Base-by-base conservation (phyloP, 1,140 invertebrate species). In the Psix sp. region DNA sequence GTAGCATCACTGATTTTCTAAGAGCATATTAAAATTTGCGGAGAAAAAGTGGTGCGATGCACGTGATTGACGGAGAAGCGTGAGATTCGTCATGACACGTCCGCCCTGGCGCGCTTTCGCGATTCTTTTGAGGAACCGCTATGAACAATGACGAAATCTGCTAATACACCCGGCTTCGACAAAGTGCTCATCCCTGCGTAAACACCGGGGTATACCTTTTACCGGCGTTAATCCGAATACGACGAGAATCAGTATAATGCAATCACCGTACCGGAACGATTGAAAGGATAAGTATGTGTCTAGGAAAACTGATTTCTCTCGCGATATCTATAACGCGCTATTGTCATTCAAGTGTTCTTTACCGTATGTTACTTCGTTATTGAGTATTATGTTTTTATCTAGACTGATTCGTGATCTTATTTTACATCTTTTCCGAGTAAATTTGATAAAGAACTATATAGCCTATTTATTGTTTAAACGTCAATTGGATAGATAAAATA, bases 291-390 rank as follows among this genome's bases (percentile, higher is more conserved):
- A 46, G 54, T 42, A 60, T 39, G 46, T 46, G 57, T 60, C 46
- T 39, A 65, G 48, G 68, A 65, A 74, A 68, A 63, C 73, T 75
- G 73, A 79, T 79, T 77, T 70, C 72, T 66, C 57, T 52, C 70
- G 57, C 68, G 77, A 79, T 79, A 77, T 68, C 49, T 62, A n/a
- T n/a, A n/a, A 29, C 51, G 15, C 24, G 26, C 40, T 38, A 79
- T 77, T 77, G 77, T 79, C 21, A 43, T 51, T 77, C 73, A 65
- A 77, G 77, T 77, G 72, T 45, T 73, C 70, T 74, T 66, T 57
- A 57, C 76, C 77, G 74, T 80, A 77, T 80, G 80, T 80, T 78
- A 71, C 72, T 78, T 70, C 9, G 21, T 63, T n/a, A n/a, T n/a
- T n/a, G n/a, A n/a, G n/a, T n/a, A 56, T 36, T 29, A 13, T 65